Conservation (phyloP, 1,140 invertebrate species). For the Saccostrea glomerata region DNA sequence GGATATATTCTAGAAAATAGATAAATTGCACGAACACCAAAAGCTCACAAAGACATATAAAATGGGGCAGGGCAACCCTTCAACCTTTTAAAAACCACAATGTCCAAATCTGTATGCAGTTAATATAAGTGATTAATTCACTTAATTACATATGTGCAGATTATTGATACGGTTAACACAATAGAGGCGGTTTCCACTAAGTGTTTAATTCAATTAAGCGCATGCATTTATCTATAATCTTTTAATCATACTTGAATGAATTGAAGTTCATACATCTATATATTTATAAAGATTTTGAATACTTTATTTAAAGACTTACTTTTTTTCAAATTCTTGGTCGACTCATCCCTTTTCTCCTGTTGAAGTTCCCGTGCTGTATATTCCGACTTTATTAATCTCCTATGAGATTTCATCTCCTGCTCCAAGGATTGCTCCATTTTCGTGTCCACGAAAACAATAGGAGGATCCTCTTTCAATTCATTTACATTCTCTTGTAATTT, state of each 20-base stretch:
- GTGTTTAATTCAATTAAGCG: conserved; percentile 1
- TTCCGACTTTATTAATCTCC: not conserved
- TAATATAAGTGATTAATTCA: not conserved
- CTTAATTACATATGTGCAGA: not conserved
- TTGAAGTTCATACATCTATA: not conserved
- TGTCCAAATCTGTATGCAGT: not conserved
- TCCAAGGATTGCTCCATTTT: not conserved
- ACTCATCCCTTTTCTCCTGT: not conserved
- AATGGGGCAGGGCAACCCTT: not conserved
- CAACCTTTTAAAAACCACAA: not conserved
- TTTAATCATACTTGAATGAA: conserved; percentile 24
- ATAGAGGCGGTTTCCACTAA: not conserved
- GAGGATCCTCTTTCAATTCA: not conserved
- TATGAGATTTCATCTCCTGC: not conserved
- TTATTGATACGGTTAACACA: not conserved
- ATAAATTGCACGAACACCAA: too few species aligned
- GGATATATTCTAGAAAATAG: too few species aligned
- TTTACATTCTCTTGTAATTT: conserved; percentile 9
- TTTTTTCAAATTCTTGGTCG: not conserved
- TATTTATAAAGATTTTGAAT: not conserved
- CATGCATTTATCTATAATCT: conserved; percentile 12
- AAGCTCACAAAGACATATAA: not conserved
- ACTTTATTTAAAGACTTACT: not conserved
- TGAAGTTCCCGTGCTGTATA: not conserved
- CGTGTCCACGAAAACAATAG: conserved; percentile 5